Evolutionary conservation across 2,888 invertebrate species (phyloP).

Genomic region (Phortica okadai): DNA sequence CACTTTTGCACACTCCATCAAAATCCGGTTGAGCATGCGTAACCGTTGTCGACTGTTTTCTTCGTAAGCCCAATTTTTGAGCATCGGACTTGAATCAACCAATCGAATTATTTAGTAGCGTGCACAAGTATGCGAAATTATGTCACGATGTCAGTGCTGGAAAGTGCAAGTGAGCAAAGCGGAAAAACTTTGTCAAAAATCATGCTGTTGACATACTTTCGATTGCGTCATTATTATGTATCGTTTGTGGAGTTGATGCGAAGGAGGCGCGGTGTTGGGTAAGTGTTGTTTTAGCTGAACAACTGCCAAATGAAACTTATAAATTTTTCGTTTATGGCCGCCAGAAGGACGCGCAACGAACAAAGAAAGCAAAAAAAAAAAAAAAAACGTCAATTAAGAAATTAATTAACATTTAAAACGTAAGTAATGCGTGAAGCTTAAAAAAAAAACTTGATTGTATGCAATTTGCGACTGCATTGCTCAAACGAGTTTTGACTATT

Average conservation of each 20-base stretch:
- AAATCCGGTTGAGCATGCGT: slow-evolving; percentile 16
- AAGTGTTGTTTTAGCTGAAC: background rate
- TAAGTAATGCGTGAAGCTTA: no score
- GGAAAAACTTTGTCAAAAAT: slow-evolving; percentile 55
- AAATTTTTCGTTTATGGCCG: no score
- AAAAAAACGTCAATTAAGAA: no score
- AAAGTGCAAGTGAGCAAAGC: slow-evolving; percentile 65
- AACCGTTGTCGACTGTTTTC: slow-evolving; percentile 5
- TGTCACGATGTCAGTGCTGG: slow-evolving; percentile 71
- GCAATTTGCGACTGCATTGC: no score
- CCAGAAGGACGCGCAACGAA: no score
- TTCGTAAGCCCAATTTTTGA: background rate
- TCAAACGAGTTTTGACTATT: no score
- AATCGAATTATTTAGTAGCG: slow-evolving; percentile 56
- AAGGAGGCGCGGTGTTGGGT: background rate
- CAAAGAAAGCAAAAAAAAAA: no score
- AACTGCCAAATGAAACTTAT: no score
- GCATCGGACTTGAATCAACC: slow-evolving; percentile 36
- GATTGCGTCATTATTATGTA: slow-evolving; percentile 59
- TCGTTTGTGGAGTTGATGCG: background rate
- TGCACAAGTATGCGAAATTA: slow-evolving; percentile 57
- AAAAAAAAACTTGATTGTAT: no score
- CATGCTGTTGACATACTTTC: slow-evolving; percentile 67
- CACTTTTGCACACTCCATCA: background rate
- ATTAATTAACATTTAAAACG: no score